phyloP scores from a whole-genome alignment of 2,113 vertebrate genomes.

The Loxodonta africana region DNA sequence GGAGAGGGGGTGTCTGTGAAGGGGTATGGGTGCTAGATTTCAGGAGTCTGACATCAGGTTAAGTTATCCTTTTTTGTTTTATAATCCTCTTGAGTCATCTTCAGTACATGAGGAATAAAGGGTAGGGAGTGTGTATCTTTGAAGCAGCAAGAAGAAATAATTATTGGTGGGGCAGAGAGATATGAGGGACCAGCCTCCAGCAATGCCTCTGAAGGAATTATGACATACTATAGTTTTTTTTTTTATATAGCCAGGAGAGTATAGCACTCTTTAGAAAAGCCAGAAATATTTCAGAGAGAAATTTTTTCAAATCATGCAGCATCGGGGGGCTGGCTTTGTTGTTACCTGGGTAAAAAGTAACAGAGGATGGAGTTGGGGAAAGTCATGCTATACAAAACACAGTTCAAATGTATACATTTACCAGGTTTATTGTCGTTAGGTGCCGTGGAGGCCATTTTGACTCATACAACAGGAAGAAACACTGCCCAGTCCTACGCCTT shows the following conservation, averaged over 20 bases:
- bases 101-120: neutral
- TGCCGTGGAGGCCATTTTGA: too few species aligned
- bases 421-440: too few species aligned
- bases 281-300: neutral
- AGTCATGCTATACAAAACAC: neutral
- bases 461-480: too few species aligned
- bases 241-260: neutral
- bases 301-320: neutral
- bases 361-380: neutral
- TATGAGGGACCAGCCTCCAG: neutral
- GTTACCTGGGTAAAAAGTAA: neutral
- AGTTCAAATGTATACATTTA: neutral
- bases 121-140: neutral
- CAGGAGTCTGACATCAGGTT: neutral
- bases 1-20: neutral
- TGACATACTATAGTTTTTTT: neutral
- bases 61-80: neutral
- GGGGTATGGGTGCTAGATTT: neutral
- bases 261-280: neutral
- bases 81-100: neutral
- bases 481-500: too few species aligned
- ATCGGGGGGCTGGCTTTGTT: neutral
- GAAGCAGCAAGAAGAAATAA: slow-evolving; percentile 1
- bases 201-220: neutral
- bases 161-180: neutral